phyloP scores from a whole-genome alignment of 2,113 vertebrate species.

The Aldabrachelys gigantea region DNA sequence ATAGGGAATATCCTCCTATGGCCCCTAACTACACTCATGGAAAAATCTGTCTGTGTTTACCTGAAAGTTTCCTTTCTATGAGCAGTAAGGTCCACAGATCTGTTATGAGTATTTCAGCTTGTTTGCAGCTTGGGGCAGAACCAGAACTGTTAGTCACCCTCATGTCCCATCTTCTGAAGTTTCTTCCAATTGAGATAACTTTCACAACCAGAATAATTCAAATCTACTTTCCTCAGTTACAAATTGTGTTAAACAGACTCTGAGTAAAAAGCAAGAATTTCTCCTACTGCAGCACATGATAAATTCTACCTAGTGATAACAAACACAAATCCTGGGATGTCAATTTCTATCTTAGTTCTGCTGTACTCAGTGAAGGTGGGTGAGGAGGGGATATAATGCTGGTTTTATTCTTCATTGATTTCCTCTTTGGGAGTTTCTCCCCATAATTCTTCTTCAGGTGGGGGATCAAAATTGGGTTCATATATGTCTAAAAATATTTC shows the following conservation, averaged over 20 bases:
- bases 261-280: background rate
- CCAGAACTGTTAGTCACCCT: slow-evolving; percentile 33
- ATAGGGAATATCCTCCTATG: too few relatives aligned
- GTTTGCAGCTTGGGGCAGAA: slow-evolving; percentile 10
- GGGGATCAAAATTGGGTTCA: too few relatives aligned
- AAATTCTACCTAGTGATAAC: background rate
- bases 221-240: slow-evolving; percentile 31
- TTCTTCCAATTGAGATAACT: background rate
- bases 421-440: too few relatives aligned
- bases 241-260: background rate
- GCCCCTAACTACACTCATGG: background rate
- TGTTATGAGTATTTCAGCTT: slow-evolving; percentile 33
- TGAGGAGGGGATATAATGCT: too few relatives aligned
- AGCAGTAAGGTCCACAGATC: slow-evolving; percentile 25
- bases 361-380: too few relatives aligned
- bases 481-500: too few relatives aligned
- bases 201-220: slow-evolving; percentile 28
- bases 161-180: background rate
- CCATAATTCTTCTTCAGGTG: too few relatives aligned
- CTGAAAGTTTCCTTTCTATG: background rate
- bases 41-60: slow-evolving; percentile 17
- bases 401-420: too few relatives aligned
- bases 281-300: background rate
- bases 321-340: slow-evolving; percentile 8
- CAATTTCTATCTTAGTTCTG: background rate